Evolutionary conservation across 2,888 invertebrate genomes (phyloP).

Genomic region (Tupiocoris notatus): DNA sequence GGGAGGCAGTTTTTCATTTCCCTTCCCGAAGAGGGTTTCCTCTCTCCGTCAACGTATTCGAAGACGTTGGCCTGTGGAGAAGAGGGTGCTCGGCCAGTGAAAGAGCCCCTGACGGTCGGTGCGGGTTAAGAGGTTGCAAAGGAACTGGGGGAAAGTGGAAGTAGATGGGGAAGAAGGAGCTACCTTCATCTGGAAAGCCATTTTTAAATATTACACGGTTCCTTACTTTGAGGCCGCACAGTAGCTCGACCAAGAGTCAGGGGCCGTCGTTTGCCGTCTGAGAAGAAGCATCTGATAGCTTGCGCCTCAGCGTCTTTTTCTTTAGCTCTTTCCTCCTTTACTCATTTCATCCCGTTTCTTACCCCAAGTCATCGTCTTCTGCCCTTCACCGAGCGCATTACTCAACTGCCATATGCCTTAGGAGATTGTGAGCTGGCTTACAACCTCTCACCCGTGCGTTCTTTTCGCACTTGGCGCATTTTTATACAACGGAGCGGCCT

Average conservation of each 20-base stretch:
- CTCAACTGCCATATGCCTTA: not conserved
- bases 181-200: constrained; percentile 12
- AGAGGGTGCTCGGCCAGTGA: not conserved
- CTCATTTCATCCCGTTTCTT: not conserved
- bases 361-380: not conserved
- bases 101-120: not conserved
- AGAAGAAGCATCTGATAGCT: constrained; percentile 23
- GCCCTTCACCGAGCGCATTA: not conserved
- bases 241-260: not conserved
- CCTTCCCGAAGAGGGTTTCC: not conserved
- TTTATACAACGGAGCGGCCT: not conserved
- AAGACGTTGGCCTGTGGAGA: not conserved
- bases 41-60: not conserved
- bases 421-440: not conserved
- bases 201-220: constrained; percentile 39
- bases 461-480: not conserved
- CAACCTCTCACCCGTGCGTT: not conserved
- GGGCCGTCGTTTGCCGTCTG: not conserved
- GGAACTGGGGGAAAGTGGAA: constrained; percentile 10
- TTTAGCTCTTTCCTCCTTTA: not conserved
- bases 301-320: not conserved
- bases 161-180: not conserved
- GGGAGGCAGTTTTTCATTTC: constrained; percentile 32
- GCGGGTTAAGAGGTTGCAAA: not conserved
- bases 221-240: constrained; percentile 21